Base-by-base conservation (phyloP, 2,113 vertebrate species). In the Antennarius striatus region DNA sequence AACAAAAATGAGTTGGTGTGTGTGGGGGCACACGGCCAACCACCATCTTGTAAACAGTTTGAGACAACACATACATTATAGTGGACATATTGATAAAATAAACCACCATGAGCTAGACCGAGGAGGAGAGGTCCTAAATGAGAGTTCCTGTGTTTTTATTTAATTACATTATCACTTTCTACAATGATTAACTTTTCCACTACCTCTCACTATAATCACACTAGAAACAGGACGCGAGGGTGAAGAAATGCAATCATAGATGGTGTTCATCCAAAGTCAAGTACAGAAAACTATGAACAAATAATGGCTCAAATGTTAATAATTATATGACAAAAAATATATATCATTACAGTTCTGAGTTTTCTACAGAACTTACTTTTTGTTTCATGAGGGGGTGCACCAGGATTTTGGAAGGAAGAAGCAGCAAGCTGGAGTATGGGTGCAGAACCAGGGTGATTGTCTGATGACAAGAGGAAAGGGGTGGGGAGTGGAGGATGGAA, bases 351-450 rank as follows among this genome's bases (percentile, higher is more conserved):
- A 40, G 4, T 13, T 73, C 50, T 53, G 29, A 16, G 13, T 53
- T 45, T 59, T 49, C 15, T 60, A 65, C 52, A 61, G 52, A 77
- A 93, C 93, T 94, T 94, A 94, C 93, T 93, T 93, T 92, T 94
- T 84, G 84, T 90, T 89, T 93, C 92, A 71, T 94, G 90, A 30
- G 92, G 84, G 71, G 91, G 86, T 32, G 73, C 90, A 63, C 91
- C 92, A 0, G 91, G 81, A 79, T 91, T 92, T 87, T 92, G 92
- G 86, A 92, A 93, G 91, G 92, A 90, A 87, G 91, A 79, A 68
- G 90, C 88, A 70, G 93, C 91, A 89, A 93, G 92, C 90, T 93
- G 93, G 85, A 92, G 90, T 56, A 93, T 92, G 89, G 93, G 91
- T 75, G 92, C 89, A 88, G 93, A 91, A 84, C 92, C 92, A 80